Conservation (phyloP, 2,888 invertebrate genomes). For the Tupiocoris notatus region DNA sequence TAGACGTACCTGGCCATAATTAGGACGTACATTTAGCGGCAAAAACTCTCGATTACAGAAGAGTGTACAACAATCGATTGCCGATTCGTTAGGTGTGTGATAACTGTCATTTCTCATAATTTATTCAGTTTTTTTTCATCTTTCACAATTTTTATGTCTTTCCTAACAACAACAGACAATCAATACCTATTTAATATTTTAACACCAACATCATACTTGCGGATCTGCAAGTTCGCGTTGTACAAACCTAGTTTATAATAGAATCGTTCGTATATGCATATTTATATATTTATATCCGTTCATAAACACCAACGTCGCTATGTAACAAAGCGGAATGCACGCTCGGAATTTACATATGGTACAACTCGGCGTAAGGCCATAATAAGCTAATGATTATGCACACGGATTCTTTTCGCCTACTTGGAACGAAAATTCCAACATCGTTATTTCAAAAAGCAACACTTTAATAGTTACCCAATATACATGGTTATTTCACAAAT, state of each 20-base stretch:
- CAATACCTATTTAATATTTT: conserved; percentile 25
- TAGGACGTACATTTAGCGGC: too few species aligned
- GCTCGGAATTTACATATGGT: conserved; percentile 47
- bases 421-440: conserved; percentile 30
- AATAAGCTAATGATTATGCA: conserved; percentile 41
- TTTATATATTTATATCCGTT: conserved; percentile 18
- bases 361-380: conserved; percentile 45
- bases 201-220: conserved; percentile 28
- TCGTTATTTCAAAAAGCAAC: background rate
- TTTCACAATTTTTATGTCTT: conserved; percentile 6
- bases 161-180: conserved; percentile 36
- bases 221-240: conserved; percentile 18
- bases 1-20: too few species aligned
- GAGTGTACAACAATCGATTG: background rate
- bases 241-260: conserved; percentile 21
- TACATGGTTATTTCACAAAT: conserved; percentile 41
- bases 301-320: conserved; percentile 43
- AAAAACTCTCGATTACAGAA: too few species aligned
- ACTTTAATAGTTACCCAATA: conserved; percentile 10
- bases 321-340: conserved; percentile 48
- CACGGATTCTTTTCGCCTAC: conserved; percentile 25
- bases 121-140: background rate
- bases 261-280: background rate
- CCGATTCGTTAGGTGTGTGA: background rate
- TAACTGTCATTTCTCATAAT: background rate